phyloP scores from a whole-genome alignment of 2,113 vertebrate genomes.

The Cochlearius cochlearius region DNA sequence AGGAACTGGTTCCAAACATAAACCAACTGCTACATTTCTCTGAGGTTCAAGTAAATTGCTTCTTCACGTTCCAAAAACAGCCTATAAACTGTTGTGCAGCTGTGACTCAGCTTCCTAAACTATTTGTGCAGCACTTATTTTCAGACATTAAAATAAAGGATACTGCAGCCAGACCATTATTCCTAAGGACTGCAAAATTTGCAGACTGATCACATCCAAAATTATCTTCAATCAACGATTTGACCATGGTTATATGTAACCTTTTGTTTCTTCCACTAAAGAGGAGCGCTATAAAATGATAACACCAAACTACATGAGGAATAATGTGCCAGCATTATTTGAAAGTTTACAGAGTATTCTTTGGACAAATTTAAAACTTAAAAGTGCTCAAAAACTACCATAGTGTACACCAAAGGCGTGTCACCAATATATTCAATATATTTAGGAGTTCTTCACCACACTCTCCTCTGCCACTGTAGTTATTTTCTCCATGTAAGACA shows the following conservation, averaged over 20 bases:
- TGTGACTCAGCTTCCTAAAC: conserved; percentile 5
- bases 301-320: neutral
- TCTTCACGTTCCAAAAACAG: neutral
- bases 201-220: neutral
- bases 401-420: neutral
- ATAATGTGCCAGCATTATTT: neutral
- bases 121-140: neutral
- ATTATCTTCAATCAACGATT: neutral
- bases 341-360: neutral
- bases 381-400: neutral
- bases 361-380: neutral
- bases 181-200: neutral
- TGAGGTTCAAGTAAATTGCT: neutral
- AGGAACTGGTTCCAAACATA: neutral
- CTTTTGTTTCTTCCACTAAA: neutral
- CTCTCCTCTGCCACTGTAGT: neutral
- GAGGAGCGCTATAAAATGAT: neutral
- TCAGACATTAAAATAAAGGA: neutral
- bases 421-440: neutral
- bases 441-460: neutral
- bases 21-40: neutral
- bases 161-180: neutral
- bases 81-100: neutral
- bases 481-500: neutral
- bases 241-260: neutral